Evolutionary conservation across 2,888 invertebrate genomes (phyloP), one percentile per base, ranked within the genome.

Genomic region (Caenorhabditis imperialis): DNA sequence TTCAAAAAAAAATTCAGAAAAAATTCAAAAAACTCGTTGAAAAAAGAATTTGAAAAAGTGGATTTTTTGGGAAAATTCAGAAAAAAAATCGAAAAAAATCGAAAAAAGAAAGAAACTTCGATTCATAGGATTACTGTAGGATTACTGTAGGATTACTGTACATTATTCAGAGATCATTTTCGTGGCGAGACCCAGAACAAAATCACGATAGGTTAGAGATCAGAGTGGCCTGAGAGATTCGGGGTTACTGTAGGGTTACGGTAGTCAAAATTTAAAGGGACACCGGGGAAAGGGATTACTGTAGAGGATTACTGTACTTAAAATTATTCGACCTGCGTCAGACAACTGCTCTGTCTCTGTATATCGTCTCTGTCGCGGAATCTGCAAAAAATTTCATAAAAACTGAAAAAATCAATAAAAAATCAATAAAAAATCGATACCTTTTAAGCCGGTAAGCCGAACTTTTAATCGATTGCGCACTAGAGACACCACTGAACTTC

Each of bases 401-500:
- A 22, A 35, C 20, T 30, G 20, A 33, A 16, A 50, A 25, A 8
- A n/a, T 37, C 30, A 18, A 38, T 3, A 23, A 55, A 33, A 44
- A 5, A 7, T 35, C 23, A 16, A 16, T 12, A 42, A 45, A 25
- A 45, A 7, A 14, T 14, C 23, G 4, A 18, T 58, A 75, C 75
- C 75, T 75, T 42, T 62, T 51, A 30, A 75, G 63, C 12, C 75
- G 51, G 62, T 75, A 75, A 67, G 75, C 70, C 45, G 70, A 70
- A 50, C 75, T 70, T 63, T 75, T 75, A 57, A 70, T 63, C 55
- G 75, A 75, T 48, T 70, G 70, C 25, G 75, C 75, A 51, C 75
- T 75, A 47, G 75, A 75, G 57, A 74, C 74, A 58, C 74, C 74
- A 62, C 69, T 69, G 74, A 58, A 74, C 61, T 74, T 74, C 58